phyloP scores from a whole-genome alignment of 2,888 invertebrate species.

The Dichetophora obliterata region DNA sequence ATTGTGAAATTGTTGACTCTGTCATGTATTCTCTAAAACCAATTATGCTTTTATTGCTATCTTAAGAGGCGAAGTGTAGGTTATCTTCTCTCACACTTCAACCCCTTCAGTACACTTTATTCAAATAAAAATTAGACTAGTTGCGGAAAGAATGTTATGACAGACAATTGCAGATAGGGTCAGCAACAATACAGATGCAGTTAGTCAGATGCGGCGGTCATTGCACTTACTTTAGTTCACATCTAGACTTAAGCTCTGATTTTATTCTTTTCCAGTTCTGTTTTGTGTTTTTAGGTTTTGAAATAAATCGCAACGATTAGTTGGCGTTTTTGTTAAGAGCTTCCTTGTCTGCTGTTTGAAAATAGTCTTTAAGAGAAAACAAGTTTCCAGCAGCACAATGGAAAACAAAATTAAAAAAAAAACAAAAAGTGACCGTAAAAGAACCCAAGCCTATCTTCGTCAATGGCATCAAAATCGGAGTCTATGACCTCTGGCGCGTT shows the following conservation, averaged over 20 bases:
- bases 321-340: too few relatives aligned
- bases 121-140: conserved; percentile 8
- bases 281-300: not conserved
- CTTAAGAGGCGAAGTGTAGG: not conserved
- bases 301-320: too few relatives aligned
- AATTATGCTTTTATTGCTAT: not conserved
- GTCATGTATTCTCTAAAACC: too few relatives aligned
- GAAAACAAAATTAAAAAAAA: not conserved
- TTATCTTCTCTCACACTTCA: not conserved
- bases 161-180: not conserved
- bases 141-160: not conserved
- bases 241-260: not conserved
- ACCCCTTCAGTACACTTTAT: not conserved
- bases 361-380: not conserved
- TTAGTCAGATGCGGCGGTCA: not conserved
- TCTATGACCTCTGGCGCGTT: conserved; percentile 22
- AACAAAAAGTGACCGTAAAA: not conserved
- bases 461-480: not conserved
- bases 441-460: not conserved
- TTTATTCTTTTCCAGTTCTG: not conserved
- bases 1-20: too few relatives aligned
- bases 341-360: not conserved
- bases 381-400: not conserved
- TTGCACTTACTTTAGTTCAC: not conserved
- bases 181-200: not conserved